Evolutionary conservation across 2,797 vertebrate species (phyloP).

Genomic region (Myotis vivesi): DNA sequence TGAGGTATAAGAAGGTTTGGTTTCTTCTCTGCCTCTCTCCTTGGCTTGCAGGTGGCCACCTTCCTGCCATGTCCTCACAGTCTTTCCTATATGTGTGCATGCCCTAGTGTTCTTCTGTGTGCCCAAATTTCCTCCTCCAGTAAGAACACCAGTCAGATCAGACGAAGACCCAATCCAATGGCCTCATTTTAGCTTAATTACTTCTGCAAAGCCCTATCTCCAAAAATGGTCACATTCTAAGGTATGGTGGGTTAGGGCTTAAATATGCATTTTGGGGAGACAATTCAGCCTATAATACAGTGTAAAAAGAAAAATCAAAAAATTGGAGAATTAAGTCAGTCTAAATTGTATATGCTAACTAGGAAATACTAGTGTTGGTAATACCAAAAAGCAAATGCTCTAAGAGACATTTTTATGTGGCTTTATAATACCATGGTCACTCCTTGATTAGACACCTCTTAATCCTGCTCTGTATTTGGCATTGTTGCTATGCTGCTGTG

Average conservation of each 20-base stretch:
- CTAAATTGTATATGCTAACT: neutral
- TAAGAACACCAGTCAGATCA: neutral
- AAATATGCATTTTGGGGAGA: neutral
- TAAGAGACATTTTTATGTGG: neutral
- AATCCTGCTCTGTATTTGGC: neutral
- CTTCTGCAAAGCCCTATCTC: neutral
- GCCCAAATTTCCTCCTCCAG: neutral
- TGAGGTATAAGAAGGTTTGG: neutral
- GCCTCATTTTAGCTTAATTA: neutral
- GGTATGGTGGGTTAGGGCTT: neutral
- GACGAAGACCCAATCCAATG: neutral
- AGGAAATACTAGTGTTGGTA: neutral
- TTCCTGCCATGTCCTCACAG: neutral
- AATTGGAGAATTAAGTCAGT: neutral
- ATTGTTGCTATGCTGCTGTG: neutral
- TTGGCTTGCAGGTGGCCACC: neutral
- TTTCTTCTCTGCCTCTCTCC: neutral
- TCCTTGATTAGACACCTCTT: neutral
- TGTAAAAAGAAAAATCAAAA: neutral
- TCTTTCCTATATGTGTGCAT: neutral
- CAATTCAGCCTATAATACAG: neutral
- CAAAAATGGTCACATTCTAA: neutral
- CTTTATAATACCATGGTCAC: neutral
- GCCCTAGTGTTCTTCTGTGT: neutral
- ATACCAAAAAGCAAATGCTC: neutral